Conservation (phyloP, 2,113 vertebrate species). For the Heterochromis multidens region DNA sequence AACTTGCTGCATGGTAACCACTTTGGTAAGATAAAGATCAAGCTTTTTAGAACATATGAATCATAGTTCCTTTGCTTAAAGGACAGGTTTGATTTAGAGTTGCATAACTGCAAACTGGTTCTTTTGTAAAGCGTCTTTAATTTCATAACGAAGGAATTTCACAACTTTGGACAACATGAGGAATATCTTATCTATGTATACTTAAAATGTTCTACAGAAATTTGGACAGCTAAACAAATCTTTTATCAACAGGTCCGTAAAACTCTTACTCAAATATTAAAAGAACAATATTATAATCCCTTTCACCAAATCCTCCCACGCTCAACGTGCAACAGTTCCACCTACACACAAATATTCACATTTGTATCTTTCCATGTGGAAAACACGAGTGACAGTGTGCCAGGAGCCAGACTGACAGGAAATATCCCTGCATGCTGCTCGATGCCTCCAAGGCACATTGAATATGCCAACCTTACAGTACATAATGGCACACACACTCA, state of each 20-base stretch:
- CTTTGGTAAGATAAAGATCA: not conserved
- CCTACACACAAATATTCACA: not conserved
- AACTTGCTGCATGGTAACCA: not conserved
- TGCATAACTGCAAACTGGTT: not conserved
- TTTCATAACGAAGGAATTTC: not conserved
- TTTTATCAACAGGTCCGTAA: not conserved
- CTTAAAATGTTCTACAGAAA: not conserved
- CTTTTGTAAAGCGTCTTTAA: not conserved
- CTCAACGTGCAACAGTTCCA: not conserved
- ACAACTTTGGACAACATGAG: not conserved
- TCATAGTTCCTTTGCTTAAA: not conserved
- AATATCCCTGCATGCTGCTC: constrained; percentile 3
- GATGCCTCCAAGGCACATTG: not conserved
- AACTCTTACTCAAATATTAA: not conserved
- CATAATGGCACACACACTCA: not conserved
- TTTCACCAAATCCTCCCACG: not conserved
- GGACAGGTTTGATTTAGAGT: not conserved
- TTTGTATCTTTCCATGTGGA: constrained; percentile 30
- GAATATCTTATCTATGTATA: not conserved
- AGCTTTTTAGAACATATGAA: not conserved
- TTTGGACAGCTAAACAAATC: too few relatives aligned
- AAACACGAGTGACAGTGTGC: constrained; percentile 3
- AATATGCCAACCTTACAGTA: not conserved
- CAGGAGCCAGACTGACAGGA: not conserved
- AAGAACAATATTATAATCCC: not conserved